Conservation (phyloP, 2,113 vertebrate genomes). For the Lepus europaeus region DNA sequence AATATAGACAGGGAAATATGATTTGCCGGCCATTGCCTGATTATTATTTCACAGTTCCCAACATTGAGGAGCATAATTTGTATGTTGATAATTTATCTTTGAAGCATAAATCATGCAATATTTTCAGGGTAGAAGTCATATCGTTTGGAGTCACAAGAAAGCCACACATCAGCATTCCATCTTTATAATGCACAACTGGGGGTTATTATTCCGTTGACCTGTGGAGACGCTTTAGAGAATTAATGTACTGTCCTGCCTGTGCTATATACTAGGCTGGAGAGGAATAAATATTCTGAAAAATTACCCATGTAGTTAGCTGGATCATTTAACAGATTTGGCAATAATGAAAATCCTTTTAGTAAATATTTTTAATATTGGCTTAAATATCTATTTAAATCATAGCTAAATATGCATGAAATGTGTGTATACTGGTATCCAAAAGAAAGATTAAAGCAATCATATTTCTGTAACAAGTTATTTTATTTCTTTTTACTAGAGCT, state of each 20-base stretch:
- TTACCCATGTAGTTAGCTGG: constrained; percentile 51
- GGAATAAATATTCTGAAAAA: constrained; percentile 59
- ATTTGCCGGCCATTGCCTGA: constrained; percentile 16
- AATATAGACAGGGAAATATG: neutral
- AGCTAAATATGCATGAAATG: neutral
- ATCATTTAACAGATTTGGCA: constrained; percentile 58
- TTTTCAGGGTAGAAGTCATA: constrained; percentile 55
- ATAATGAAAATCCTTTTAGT: constrained; percentile 41
- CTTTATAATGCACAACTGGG: constrained; percentile 36
- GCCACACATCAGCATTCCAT: constrained; percentile 56
- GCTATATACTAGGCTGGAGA: neutral
- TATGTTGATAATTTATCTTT: constrained; percentile 60
- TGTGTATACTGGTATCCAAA: neutral
- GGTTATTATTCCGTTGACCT: constrained; percentile 73
- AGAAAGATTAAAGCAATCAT: neutral
- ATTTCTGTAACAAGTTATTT: constrained; percentile 48
- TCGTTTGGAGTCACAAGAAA: constrained; percentile 48
- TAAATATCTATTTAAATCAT: constrained; percentile 46
- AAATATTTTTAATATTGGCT: constrained; percentile 47
- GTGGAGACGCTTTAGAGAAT: constrained; percentile 65
- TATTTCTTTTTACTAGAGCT: neutral
- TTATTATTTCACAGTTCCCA: constrained; percentile 56
- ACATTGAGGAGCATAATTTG: constrained; percentile 10
- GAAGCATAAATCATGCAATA: neutral
- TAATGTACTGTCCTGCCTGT: constrained; percentile 58